Base-by-base conservation (phyloP, 2,113 vertebrate species). In the Amphilophus citrinellus region DNA sequence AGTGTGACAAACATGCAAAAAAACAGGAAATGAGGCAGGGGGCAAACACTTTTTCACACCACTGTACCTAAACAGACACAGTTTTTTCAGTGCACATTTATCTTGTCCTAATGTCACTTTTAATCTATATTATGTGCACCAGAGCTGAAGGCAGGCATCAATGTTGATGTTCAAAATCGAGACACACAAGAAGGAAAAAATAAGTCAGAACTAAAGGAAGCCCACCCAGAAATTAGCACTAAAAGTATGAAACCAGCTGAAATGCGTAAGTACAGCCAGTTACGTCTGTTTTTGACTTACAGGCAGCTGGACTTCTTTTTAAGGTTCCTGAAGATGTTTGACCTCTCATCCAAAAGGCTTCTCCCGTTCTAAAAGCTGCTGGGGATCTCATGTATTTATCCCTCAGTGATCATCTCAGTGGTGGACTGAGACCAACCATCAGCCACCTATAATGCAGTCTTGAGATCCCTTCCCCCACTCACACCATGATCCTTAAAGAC, bases 141-240 rank as follows among this genome's bases (percentile, higher is more conserved):
- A 91, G 92, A 87, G 27, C 73, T 37, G 3, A 80, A 60, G 35
- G 47, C 42, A 30, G 63, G 1, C 63, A 20, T 20, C 13, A 27
- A n/a, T 53, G 39, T 81, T 15, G 82, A 90, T 53, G 91, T 56
- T 22, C 13, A 86, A 2, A 96, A 86, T 30, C 62, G 13, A 6
- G 89, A 84, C 75, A 85, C 2, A 10, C 73, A 44, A 24, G 17
- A 84, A 61, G 22, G 22, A 22, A 22, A 22, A 22, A 22, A 22
- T 22, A 22, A 22, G 22, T 22, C 22, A 22, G 22, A 22, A 22
- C 78, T 30, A n/a, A n/a, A 22, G 0, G 82, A 87, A 1, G 84
- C 68, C 10, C 88, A 76, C 61, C 37, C 27, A 61, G 87, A 84
- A 89, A 68, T 27, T 11, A 91, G 78, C 7, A 42, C 27, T 14